Evolutionary conservation across 2,888 invertebrate genomes (phyloP).

Genomic region (Hypolimnas misippus): DNA sequence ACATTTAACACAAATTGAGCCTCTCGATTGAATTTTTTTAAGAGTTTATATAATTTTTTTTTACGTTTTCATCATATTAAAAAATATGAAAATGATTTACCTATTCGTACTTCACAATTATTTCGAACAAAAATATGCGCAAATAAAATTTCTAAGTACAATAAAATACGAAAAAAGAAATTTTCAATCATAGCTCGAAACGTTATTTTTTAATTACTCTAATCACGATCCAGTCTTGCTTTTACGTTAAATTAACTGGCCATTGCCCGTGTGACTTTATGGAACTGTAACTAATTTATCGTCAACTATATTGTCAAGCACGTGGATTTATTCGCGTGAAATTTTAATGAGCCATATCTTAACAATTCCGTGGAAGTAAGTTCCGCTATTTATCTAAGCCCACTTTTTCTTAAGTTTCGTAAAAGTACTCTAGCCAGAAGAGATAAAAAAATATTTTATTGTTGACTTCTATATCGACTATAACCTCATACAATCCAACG

Average conservation of each 20-base stretch:
- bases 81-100: neutral
- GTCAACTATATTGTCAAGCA: neutral
- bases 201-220: neutral
- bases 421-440: too few species aligned
- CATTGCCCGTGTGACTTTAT: constrained; percentile 1
- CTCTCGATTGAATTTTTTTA: too few species aligned
- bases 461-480: too few species aligned
- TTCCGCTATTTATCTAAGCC: too few species aligned
- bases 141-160: neutral
- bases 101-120: neutral
- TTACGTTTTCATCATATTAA: neutral
- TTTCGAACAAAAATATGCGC: neutral
- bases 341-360: too few species aligned
- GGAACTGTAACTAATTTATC: neutral
- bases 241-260: neutral
- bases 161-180: neutral
- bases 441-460: too few species aligned
- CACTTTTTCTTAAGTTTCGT: too few species aligned
- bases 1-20: too few species aligned
- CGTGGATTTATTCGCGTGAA: neutral
- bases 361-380: too few species aligned
- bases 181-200: neutral
- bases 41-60: too few species aligned
- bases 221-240: neutral
- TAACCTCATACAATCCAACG: too few species aligned